These are phyloP conservation scores for Carassius carassius DNA, from an alignment of 2,113 vertebrate species.

Conservation along the genomic window DNA sequence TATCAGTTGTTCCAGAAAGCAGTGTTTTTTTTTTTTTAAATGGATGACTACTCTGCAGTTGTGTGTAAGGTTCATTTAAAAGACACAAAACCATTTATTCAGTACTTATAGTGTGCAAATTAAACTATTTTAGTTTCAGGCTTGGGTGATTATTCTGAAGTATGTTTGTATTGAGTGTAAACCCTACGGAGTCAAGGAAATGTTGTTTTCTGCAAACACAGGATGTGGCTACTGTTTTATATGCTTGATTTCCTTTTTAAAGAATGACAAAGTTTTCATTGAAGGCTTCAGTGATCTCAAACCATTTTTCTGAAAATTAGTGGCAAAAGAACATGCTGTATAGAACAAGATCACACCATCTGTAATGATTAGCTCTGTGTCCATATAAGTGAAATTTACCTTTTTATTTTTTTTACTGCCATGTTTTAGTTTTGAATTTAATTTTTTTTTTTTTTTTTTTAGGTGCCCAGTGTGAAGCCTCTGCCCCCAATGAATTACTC, in stretches of 20 bases:
- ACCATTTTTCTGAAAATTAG: not conserved
- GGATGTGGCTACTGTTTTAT: slow-evolving; percentile 9
- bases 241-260: not conserved
- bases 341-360: not conserved
- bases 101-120: not conserved
- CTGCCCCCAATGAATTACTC: slow-evolving; percentile 57
- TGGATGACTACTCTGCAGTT: not conserved
- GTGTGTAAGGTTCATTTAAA: not conserved
- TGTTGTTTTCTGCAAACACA: not conserved
- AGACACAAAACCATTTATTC: not conserved
- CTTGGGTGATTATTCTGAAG: not conserved
- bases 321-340: not conserved
- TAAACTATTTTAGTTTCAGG: not conserved
- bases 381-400: not conserved
- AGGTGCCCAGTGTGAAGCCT: slow-evolving; percentile 62
- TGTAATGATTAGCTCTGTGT: too few species aligned
- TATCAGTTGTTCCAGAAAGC: not conserved
- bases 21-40: too few species aligned
- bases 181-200: not conserved
- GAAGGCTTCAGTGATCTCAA: not conserved
- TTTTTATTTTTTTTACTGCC: not conserved
- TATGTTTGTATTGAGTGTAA: not conserved
- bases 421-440: not conserved
- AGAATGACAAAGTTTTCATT: not conserved
- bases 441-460: not conserved